These are phyloP conservation scores for Hippasteria phrygiana DNA, from an alignment of 53 echinoderm and acorn worm genomes.

Conservation along the genomic window DNA sequence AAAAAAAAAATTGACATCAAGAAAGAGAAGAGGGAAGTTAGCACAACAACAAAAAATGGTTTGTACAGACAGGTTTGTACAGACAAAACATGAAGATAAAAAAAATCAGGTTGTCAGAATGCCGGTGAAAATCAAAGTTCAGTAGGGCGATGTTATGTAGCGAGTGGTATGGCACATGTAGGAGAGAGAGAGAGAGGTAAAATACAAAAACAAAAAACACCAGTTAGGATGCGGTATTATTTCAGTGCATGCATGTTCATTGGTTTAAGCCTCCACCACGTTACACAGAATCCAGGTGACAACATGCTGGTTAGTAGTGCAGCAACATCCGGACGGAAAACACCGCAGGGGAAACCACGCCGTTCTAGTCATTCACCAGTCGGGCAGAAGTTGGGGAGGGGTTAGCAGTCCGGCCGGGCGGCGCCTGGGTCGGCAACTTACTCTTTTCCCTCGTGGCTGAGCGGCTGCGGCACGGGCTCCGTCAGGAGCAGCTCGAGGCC, in stretches of 20 bases:
- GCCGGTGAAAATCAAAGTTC: neutral
- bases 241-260: neutral
- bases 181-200: neutral
- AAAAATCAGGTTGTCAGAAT: neutral
- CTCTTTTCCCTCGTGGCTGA: slow-evolving; percentile 98
- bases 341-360: neutral
- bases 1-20: neutral
- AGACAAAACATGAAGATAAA: neutral
- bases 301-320: no score
- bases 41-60: neutral
- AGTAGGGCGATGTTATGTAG: no score
- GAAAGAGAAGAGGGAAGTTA: neutral
- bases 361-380: neutral
- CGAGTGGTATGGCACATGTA: neutral
- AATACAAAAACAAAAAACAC: neutral
- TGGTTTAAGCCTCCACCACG: no score
- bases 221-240: neutral
- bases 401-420: neutral
- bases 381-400: neutral
- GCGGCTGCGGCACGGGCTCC: slow-evolving; percentile 98
- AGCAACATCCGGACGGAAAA: no score
- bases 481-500: slow-evolving; percentile 87
- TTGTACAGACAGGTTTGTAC: neutral
- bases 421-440: slow-evolving; percentile 69
- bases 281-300: no score